A percentile compares a stretch with the other conserved stretches of the same genome.
These are phyloP conservation scores for Brevimyrus niger DNA, from an alignment of 2,113 vertebrate genomes.

Conservation along the genomic window DNA sequence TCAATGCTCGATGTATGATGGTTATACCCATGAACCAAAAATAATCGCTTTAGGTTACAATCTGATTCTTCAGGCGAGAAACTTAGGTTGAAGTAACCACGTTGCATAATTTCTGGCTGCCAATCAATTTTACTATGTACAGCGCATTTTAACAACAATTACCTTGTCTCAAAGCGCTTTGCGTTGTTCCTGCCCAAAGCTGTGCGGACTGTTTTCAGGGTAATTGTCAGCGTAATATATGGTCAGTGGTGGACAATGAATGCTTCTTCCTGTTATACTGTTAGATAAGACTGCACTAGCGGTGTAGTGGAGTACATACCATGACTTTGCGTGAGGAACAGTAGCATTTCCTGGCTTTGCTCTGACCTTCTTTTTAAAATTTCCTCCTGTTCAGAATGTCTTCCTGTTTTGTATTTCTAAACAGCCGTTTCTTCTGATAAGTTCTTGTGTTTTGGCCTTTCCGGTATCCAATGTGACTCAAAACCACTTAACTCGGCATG, in stretches of 20 bases:
- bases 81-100: neutral
- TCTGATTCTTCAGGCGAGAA: neutral
- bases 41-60: neutral
- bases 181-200: too few relatives aligned
- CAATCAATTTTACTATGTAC: too few relatives aligned
- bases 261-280: neutral
- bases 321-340: neutral
- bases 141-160: too few relatives aligned
- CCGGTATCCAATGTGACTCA: neutral
- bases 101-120: neutral
- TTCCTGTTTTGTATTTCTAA: neutral
- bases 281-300: neutral
- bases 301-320: neutral
- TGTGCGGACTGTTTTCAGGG: neutral
- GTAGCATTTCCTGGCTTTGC: neutral
- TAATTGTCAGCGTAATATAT: neutral
- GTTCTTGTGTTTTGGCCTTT: neutral
- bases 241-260: neutral
- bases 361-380: neutral
- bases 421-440: neutral
- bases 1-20: neutral
- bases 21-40: neutral
- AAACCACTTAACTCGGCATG: neutral
- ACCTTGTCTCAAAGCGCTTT: too few relatives aligned
- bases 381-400: neutral